A percentile compares a stretch with the other conserved stretches of the same genome.
Conservation (phyloP, 2,888 invertebrate genomes). For the Anthrax anthrax region DNA sequence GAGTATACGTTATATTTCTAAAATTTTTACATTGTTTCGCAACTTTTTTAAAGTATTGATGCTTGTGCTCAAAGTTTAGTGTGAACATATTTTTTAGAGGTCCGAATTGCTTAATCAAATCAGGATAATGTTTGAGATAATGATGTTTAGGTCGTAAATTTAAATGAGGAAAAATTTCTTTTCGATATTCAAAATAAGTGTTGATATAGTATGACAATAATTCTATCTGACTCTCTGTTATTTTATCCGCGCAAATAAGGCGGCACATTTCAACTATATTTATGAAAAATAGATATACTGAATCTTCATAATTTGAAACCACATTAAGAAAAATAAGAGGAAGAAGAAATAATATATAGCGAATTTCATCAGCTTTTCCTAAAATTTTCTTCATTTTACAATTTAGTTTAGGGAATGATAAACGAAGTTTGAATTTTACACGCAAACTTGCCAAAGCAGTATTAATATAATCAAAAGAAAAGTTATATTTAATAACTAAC, state of each 20-base stretch:
- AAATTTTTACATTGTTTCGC: conserved; percentile 12
- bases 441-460: background rate
- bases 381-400: background rate
- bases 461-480: background rate
- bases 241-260: background rate
- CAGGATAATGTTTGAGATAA: conserved; percentile 8
- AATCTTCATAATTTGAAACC: background rate
- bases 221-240: background rate
- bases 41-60: conserved; percentile 15
- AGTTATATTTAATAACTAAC: background rate
- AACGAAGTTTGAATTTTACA: background rate
- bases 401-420: background rate
- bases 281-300: background rate
- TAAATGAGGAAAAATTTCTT: conserved; percentile 6
- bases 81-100: conserved; percentile 9
- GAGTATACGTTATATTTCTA: conserved; percentile 6
- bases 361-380: conserved; percentile 2
- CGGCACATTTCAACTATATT: background rate
- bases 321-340: background rate
- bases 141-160: conserved; percentile 9
- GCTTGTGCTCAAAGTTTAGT: conserved; percentile 17
- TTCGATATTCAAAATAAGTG: conserved; percentile 2
- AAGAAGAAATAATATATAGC: background rate
- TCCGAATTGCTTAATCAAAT: conserved; percentile 8
- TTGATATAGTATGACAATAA: conserved; percentile 1